Conservation (phyloP, 2,888 invertebrate genomes). For the Agriotes lineatus region DNA sequence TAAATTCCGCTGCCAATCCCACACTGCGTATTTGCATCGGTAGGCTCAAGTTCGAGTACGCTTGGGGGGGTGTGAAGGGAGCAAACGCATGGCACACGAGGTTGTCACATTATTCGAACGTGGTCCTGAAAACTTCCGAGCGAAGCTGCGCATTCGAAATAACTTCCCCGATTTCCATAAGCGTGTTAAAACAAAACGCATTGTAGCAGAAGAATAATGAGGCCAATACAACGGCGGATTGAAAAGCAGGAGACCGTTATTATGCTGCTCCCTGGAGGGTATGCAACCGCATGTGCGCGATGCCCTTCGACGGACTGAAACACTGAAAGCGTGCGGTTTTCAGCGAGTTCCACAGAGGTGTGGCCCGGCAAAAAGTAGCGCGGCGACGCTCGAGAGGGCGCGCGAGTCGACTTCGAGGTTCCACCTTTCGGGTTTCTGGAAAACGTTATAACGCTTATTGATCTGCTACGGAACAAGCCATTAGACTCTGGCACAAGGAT, state of each 20-base stretch:
- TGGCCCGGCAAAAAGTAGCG: slow-evolving; percentile 48
- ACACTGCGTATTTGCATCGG: too few relatives aligned
- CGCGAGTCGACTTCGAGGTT: slow-evolving; percentile 41
- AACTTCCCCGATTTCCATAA: slow-evolving; percentile 20
- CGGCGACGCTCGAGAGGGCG: slow-evolving; percentile 50
- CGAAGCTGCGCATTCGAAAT: not conserved
- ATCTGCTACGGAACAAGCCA: slow-evolving; percentile 44
- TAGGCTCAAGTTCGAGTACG: too few relatives aligned
- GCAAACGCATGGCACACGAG: too few relatives aligned
- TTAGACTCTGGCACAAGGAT: slow-evolving; percentile 22
- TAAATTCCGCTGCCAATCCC: too few relatives aligned
- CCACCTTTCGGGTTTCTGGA: slow-evolving; percentile 49
- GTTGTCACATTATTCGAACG: too few relatives aligned
- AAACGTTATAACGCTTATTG: slow-evolving; percentile 52
- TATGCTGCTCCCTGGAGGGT: slow-evolving; percentile 28
- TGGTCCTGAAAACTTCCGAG: not conserved
- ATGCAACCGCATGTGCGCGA: slow-evolving; percentile 27
- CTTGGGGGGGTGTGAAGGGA: too few relatives aligned
- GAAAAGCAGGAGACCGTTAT: slow-evolving; percentile 32
- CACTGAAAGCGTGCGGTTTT: slow-evolving; percentile 38
- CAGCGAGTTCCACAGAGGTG: slow-evolving; percentile 42
- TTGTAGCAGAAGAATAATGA: slow-evolving; percentile 31
- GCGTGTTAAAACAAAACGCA: slow-evolving; percentile 24
- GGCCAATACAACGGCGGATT: slow-evolving; percentile 22
- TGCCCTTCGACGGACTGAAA: slow-evolving; percentile 34